Percentiles rank a stretch among this genome's conserved stretches.
Evolutionary conservation across 2,888 invertebrate genomes (phyloP).

Genomic region (Endomychus coccineus): DNA sequence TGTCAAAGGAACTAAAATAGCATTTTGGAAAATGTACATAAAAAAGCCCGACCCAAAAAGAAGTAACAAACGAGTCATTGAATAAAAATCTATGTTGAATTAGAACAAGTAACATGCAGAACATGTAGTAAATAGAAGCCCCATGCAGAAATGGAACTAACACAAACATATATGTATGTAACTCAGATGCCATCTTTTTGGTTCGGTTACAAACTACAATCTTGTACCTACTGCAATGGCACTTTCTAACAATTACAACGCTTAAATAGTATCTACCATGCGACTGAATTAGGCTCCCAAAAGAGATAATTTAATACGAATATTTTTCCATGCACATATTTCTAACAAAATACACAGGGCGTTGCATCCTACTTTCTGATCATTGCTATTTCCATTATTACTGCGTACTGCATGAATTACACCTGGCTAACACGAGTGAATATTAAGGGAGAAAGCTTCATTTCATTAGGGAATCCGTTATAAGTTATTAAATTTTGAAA

Average conservation of each 20-base stretch:
- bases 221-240: conserved; percentile 42
- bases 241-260: conserved; percentile 42
- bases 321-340: conserved; percentile 22
- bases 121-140: conserved; percentile 35
- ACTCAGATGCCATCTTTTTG: conserved; percentile 36
- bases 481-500: no score
- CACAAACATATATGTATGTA: conserved; percentile 26
- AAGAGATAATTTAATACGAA: conserved; percentile 26
- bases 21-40: conserved; percentile 20
- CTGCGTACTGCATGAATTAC: no score
- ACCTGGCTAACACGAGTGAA: no score
- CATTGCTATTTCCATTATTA: no score
- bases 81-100: no score
- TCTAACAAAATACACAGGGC: no score
- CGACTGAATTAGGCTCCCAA: conserved; percentile 39
- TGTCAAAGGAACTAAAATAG: conserved; percentile 15
- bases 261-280: conserved; percentile 42
- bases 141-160: conserved; percentile 38
- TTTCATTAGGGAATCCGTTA: no score
- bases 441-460: no score
- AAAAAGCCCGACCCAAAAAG: conserved; percentile 42
- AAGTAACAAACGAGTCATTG: conserved; percentile 25
- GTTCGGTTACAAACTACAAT: conserved; percentile 44
- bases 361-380: no score
- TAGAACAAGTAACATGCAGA: conserved; percentile 30